phyloP scores from a whole-genome alignment of 2,888 invertebrate genomes.

The Leptopilina syphax region DNA sequence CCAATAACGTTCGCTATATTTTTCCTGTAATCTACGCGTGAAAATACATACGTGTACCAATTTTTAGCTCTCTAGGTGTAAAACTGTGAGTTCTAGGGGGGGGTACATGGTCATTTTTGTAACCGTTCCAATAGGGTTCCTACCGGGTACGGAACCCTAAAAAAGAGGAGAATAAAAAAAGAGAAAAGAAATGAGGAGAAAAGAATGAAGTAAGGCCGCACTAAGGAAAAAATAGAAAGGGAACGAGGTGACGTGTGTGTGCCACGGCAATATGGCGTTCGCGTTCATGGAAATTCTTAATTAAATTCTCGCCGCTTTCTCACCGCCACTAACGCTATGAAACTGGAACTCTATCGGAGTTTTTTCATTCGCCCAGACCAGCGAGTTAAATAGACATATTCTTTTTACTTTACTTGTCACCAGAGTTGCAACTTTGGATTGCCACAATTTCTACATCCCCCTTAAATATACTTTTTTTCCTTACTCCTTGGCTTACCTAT shows the following conservation, averaged over 20 bases:
- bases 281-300: conserved; percentile 70
- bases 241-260: conserved; percentile 63
- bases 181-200: conserved; percentile 22
- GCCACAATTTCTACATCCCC: conserved; percentile 42
- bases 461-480: conserved; percentile 13
- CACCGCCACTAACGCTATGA: conserved; percentile 41
- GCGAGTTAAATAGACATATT: conserved; percentile 52
- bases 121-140: too few species aligned
- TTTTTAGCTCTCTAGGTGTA: too few species aligned
- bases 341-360: conserved; percentile 55
- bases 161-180: not conserved
- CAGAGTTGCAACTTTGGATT: conserved; percentile 53
- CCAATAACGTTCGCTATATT: too few species aligned
- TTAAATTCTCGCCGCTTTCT: conserved; percentile 69
- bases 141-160: too few species aligned
- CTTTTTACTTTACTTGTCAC: conserved; percentile 46
- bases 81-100: too few species aligned
- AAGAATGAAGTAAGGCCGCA: conserved; percentile 8
- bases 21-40: too few species aligned
- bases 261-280: conserved; percentile 62
- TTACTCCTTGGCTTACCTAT: too few species aligned
- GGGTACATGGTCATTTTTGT: too few species aligned
- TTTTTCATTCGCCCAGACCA: conserved; percentile 54
- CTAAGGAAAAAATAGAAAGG: not conserved
- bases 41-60: too few species aligned